Base-by-base conservation (phyloP, 2,797 vertebrate species). In the Acipenser transmontanus region DNA sequence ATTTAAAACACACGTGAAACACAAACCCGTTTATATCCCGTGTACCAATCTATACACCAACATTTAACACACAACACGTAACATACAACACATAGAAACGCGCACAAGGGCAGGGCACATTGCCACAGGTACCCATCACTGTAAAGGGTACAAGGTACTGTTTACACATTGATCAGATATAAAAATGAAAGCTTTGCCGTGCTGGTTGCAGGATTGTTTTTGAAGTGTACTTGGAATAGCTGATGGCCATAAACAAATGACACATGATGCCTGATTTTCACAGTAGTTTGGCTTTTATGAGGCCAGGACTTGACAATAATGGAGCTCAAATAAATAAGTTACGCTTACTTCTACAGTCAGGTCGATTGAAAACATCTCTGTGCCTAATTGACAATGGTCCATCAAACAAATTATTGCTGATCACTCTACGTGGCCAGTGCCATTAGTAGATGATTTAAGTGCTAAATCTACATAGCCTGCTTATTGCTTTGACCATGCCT, bases 371-470 rank as follows among this genome's bases (percentile, higher is more conserved):
- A 63, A 62, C 52, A 50, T 62, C 59, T 70, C 50, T 48, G 17
- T 62, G 11, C 59, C 68, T 70, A 63, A 70, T 66, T 66, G 68
- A 64, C 68, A 17, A 9, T 60, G 60, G 52, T 70, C 54, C 68
- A 75, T 85, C 77, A 81, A 69, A 67, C 76, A 80, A 78, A 83
- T 82, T 83, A 80, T 83, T 79, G 78, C 78, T 74, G 77, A 70
- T 11, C n/a, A 11, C 54, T 57, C 11, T 13, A 57, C 12, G n/a
- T n/a, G 47, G 65, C 49, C 0, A 70, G 73, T 71, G 65, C 72
- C 74, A 72, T 82, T 81, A 79, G 62, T 71, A 69, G 72, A 76
- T 77, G 77, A 75, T 78, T 34, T 71, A 74, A 78, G 64, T 59
- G 60, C 68, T 66, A 49, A 61, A 66, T 65, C 51, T 14, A 59